Evolutionary conservation across 1,140 invertebrate species (phyloP).

Genomic region (Drosophila lacteicornis): DNA sequence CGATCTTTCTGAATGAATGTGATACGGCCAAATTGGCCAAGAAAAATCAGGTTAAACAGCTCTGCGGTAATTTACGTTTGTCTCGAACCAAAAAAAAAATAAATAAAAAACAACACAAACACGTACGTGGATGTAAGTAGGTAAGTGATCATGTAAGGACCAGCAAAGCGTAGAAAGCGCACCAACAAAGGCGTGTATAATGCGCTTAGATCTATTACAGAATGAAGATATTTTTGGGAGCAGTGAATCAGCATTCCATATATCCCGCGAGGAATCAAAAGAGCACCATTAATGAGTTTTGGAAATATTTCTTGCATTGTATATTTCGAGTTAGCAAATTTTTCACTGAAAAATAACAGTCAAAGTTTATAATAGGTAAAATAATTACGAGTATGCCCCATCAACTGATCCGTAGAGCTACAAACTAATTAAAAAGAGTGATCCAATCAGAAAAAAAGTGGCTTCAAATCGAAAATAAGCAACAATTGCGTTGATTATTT

Average conservation of each 20-base stretch:
- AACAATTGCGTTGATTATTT: slow-evolving; percentile 54
- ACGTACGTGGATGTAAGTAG: slow-evolving; percentile 14
- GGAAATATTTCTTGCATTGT: slow-evolving; percentile 66
- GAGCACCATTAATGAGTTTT: slow-evolving; percentile 17
- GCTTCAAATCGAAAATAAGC: slow-evolving; percentile 44
- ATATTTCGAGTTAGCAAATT: slow-evolving; percentile 65
- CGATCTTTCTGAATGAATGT: slow-evolving; percentile 70
- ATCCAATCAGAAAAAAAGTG: slow-evolving; percentile 8
- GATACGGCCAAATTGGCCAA: slow-evolving; percentile 65
- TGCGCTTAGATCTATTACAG: slow-evolving; percentile 40
- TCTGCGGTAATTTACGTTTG: slow-evolving; percentile 70
- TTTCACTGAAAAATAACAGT: slow-evolving; percentile 65
- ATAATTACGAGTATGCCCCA: slow-evolving; percentile 34
- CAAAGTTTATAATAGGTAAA: slow-evolving; percentile 67
- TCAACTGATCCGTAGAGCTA: slow-evolving; percentile 36
- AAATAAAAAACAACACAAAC: neutral
- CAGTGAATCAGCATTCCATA: slow-evolving; percentile 26
- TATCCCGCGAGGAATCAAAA: slow-evolving; percentile 11
- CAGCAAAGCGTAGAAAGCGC: slow-evolving; percentile 67
- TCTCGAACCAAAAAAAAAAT: slow-evolving; percentile 20
- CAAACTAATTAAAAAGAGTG: slow-evolving; percentile 54
- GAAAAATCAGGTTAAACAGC: slow-evolving; percentile 78
- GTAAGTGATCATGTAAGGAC: slow-evolving; percentile 39
- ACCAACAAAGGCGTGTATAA: slow-evolving; percentile 24
- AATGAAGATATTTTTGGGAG: slow-evolving; percentile 17